A percentile compares a stretch with the other conserved stretches of the same genome.
These are phyloP conservation scores for Hyperopisus bebe DNA, from an alignment of 2,113 vertebrate genomes.

Conservation along the genomic window DNA sequence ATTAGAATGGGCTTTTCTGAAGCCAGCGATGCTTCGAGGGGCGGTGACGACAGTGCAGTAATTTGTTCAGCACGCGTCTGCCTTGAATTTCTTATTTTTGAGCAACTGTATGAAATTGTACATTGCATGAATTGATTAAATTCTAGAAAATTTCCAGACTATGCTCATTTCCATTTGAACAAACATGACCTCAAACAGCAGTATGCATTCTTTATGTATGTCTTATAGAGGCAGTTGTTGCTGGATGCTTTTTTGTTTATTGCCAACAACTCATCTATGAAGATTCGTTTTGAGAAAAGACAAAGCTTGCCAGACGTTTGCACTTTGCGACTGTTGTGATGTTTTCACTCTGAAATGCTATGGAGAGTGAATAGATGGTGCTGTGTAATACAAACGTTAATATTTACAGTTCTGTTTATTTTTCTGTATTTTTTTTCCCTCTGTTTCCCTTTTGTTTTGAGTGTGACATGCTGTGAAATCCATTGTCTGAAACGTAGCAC, in stretches of 20 bases:
- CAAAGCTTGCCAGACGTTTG: background rate
- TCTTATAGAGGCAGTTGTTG: background rate
- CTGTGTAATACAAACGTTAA: background rate
- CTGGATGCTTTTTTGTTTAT: background rate
- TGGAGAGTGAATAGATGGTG: background rate
- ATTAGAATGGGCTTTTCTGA: background rate
- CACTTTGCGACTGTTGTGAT: background rate
- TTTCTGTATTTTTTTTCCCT: background rate
- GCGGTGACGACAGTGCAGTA: background rate
- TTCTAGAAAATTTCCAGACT: background rate
- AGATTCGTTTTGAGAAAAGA: background rate
- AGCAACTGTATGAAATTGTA: background rate
- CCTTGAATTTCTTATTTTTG: background rate
- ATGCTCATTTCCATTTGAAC: background rate
- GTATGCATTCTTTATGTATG: background rate
- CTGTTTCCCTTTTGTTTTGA: background rate
- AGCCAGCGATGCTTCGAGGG: background rate
- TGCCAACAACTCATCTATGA: background rate
- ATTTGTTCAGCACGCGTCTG: background rate
- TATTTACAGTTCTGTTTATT: background rate
- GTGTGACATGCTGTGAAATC: conserved; percentile 27
- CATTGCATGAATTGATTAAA: background rate
- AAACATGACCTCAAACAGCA: background rate
- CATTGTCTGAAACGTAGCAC: conserved; percentile 23
- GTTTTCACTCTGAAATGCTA: background rate